These are phyloP conservation scores for Asbolus verrucosus DNA, from an alignment of 1,140 invertebrate species.

Conservation along the genomic window DNA sequence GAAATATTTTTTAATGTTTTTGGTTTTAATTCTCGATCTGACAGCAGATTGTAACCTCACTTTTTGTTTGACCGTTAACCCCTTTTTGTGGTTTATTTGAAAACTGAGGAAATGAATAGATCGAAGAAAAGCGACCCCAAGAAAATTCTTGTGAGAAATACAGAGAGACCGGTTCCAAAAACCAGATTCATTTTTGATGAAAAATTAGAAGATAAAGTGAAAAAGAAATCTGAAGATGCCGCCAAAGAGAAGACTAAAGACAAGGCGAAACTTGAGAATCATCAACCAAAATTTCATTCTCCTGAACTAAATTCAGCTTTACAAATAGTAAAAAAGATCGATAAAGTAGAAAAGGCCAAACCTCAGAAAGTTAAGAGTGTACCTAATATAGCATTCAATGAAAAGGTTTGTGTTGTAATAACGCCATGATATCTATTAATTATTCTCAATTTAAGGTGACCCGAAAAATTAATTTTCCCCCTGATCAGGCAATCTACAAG, in stretches of 20 bases:
- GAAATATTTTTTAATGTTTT: too few relatives aligned
- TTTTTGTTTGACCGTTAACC: constrained; percentile 1
- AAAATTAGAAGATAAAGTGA: background rate
- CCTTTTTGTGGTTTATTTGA: too few relatives aligned
- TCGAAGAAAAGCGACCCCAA: constrained; percentile 32
- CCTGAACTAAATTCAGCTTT: constrained; percentile 53
- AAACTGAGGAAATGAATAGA: constrained; percentile 36
- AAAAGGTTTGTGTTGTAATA: constrained; percentile 53
- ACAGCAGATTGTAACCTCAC: constrained; percentile 31
- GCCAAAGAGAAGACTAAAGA: background rate
- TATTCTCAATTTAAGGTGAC: constrained; percentile 51
- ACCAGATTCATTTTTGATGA: constrained; percentile 27
- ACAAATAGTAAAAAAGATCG: constrained; percentile 52
- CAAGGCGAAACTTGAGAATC: background rate
- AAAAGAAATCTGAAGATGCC: constrained; percentile 7
- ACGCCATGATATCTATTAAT: constrained; percentile 3
- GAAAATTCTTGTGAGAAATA: constrained; percentile 55
- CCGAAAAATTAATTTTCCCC: constrained; percentile 59
- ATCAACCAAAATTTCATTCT: constrained; percentile 46
- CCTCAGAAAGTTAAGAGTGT: constrained; percentile 48
- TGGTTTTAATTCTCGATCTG: too few relatives aligned
- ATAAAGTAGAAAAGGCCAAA: constrained; percentile 51
- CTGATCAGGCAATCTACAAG: constrained; percentile 55
- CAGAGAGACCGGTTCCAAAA: constrained; percentile 45
- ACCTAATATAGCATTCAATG: constrained; percentile 49